Base-by-base conservation (phyloP, 2,113 vertebrate species). In the Tupaia tana region DNA sequence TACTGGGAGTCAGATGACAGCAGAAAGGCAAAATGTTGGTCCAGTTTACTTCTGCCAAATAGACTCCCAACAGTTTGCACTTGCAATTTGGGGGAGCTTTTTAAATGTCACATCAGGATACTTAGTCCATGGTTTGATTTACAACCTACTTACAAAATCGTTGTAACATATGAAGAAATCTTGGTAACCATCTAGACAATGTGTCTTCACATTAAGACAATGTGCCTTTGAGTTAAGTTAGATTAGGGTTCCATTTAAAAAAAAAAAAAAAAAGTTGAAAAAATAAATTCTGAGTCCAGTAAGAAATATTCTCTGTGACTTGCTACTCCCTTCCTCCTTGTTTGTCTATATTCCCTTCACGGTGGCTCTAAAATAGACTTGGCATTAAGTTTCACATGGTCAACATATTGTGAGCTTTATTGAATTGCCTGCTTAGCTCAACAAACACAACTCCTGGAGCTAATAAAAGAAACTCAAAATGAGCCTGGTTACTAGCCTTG, bases 271-370 rank as follows among this genome's bases (percentile, higher is more conserved):
- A 16, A 43, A 34, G 70, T 31, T 64, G 70, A 6, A 91, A 85
- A 89, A 59, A 59, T 58, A 85, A 89, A 75, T 86, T 71, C 61
- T 52, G 24, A 61, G 16, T 75, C 24, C 63, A 90, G 7, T 54
- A 82, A 93, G 77, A 77, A 93, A 74, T 92, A 80, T 59, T 74
- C 63, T 52, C 74, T 6, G 56, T 80, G 43, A 95, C 29, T 56
- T 75, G 69, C 80, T 31, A 83, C 15, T 73, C 31, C 31, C 25
- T 52, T 25, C 25, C 75, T 78, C 31, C 59, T 75, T 80, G 19
- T 69, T 95, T 85, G 11, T 64, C 61, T 93, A 70, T 61, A 18
- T 67, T 86, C 56, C 94, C 20, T 95, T 90, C 7, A 4, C 0
- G 0, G 24, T 64, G n/a, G n/a, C 31, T 81, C 67, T 77, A 61